These are phyloP conservation scores for Drosophila orena DNA, from an alignment of 1,140 invertebrate species.

Conservation along the genomic window DNA sequence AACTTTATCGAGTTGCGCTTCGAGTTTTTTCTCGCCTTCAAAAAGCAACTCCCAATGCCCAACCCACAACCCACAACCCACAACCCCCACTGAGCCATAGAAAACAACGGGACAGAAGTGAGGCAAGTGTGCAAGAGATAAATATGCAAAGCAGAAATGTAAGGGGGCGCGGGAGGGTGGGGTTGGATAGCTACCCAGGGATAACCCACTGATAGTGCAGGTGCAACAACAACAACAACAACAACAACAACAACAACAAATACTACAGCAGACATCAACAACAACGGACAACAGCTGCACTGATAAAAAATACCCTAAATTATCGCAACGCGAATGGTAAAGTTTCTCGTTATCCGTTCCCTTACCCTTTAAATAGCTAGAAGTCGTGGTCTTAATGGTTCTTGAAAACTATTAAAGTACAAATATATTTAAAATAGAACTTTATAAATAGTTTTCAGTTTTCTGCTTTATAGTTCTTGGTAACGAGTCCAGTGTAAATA, in stretches of 20 bases:
- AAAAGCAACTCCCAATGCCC: not conserved
- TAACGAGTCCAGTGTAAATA: not conserved
- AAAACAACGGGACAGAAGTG: slow-evolving; percentile 44
- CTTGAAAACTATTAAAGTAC: not conserved
- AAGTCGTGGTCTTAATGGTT: slow-evolving; percentile 3
- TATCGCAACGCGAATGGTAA: slow-evolving; percentile 58
- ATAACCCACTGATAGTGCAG: slow-evolving; percentile 67
- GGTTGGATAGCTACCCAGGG: slow-evolving; percentile 12
- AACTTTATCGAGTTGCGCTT: slow-evolving; percentile 75
- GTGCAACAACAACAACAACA: slow-evolving; percentile 58
- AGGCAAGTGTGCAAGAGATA: slow-evolving; percentile 71
- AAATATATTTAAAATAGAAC: not conserved
- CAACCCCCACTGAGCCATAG: slow-evolving; percentile 5
- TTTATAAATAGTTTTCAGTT: not conserved
- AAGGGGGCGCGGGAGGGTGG: not conserved
- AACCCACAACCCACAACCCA: not conserved
- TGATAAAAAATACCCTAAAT: slow-evolving; percentile 77
- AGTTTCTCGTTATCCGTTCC: slow-evolving; percentile 33
- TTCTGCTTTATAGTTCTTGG: not conserved
- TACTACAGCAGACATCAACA: slow-evolving; percentile 11
- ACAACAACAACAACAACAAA: slow-evolving; percentile 10
- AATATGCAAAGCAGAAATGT: slow-evolving; percentile 67
- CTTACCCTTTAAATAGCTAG: slow-evolving; percentile 19
- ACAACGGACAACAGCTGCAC: slow-evolving; percentile 57
- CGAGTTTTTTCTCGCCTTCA: slow-evolving; percentile 42